A percentile compares a stretch with the other conserved stretches of the same genome.
Conservation (phyloP, 2,797 vertebrate genomes). For the Alcedo quadribrachys region DNA sequence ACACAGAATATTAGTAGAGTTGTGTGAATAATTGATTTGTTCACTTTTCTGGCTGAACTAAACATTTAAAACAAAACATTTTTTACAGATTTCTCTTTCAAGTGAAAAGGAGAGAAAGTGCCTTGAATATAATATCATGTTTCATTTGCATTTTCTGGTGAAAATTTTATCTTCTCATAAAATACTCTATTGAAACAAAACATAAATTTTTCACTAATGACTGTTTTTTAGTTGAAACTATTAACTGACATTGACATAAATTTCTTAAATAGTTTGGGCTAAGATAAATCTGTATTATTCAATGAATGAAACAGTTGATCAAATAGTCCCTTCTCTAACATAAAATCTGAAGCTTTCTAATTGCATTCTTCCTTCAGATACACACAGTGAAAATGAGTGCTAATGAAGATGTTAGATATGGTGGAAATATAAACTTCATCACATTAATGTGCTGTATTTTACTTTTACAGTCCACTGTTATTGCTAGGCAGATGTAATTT, state of each 20-base stretch:
- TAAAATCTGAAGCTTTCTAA: constrained; percentile 42
- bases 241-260: constrained; percentile 9
- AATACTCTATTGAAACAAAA: background rate
- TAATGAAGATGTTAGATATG: constrained; percentile 16
- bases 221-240: background rate
- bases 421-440: constrained; percentile 28
- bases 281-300: constrained; percentile 14
- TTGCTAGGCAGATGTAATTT: constrained; percentile 24
- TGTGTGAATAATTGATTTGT: constrained; percentile 34
- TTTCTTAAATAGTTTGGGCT: background rate
- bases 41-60: background rate
- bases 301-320: constrained; percentile 3
- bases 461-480: constrained; percentile 14
- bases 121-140: background rate
- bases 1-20: background rate
- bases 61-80: constrained; percentile 21
- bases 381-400: background rate
- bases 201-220: background rate
- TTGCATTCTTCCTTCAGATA: constrained; percentile 15
- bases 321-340: background rate
- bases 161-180: background rate
- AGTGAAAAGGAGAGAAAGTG: background rate
- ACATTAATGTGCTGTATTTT: constrained; percentile 29
- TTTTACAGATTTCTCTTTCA: constrained; percentile 13
- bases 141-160: constrained; percentile 4